A percentile compares a stretch with the other conserved stretches of the same genome.
Conservation (phyloP, 2,113 vertebrate genomes). For the Myrmecophaga tridactyla region DNA sequence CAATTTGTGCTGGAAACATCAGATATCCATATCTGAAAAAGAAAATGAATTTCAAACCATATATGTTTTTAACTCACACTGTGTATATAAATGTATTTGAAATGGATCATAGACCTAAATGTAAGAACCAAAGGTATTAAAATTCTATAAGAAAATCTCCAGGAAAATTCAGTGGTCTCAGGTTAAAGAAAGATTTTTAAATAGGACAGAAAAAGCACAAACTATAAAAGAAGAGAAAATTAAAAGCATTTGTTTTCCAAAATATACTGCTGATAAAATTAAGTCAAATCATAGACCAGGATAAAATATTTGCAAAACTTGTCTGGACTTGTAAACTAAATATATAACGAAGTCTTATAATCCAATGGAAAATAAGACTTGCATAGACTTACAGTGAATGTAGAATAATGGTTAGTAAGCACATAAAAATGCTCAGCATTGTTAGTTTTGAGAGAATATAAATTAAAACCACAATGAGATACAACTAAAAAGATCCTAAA, state of each 20-base stretch:
- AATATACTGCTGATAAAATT: background rate
- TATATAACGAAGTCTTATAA: background rate
- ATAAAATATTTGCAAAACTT: background rate
- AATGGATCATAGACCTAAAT: background rate
- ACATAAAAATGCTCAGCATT: no score
- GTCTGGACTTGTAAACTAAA: background rate
- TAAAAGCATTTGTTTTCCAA: background rate
- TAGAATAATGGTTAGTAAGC: background rate
- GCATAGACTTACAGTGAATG: background rate
- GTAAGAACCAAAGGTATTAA: background rate
- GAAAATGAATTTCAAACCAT: background rate
- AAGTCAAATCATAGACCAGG: background rate
- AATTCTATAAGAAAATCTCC: background rate
- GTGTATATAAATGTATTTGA: background rate
- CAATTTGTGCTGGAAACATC: no score
- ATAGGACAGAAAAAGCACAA: background rate
- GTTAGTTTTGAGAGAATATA: no score
- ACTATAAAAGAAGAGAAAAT: slow-evolving; percentile 10
- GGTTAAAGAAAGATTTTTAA: slow-evolving; percentile 8
- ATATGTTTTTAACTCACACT: background rate
- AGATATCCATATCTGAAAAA: background rate
- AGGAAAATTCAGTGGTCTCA: background rate
- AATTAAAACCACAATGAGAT: background rate
- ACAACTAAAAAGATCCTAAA: background rate
- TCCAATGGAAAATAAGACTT: background rate